A percentile compares a stretch with the other conserved stretches of the same genome.
These are phyloP conservation scores for Orthosia gracilis DNA, from an alignment of 2,888 invertebrate genomes.

Conservation along the genomic window DNA sequence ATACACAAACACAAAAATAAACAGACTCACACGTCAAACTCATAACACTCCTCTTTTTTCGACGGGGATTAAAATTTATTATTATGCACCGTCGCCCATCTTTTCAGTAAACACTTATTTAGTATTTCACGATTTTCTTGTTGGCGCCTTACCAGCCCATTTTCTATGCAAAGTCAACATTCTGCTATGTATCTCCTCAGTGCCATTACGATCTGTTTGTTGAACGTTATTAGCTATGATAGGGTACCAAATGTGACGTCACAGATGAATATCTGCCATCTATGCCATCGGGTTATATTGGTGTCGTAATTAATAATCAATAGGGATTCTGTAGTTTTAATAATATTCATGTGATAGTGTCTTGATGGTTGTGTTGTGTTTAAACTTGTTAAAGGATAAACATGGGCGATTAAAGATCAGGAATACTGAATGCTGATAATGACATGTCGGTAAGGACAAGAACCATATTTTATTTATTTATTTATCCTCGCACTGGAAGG, in stretches of 20 bases:
- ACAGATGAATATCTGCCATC: constrained; percentile 45
- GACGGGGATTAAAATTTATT: too few relatives aligned
- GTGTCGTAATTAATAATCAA: constrained; percentile 53
- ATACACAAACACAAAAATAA: too few relatives aligned
- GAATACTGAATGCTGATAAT: too few relatives aligned
- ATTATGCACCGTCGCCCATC: too few relatives aligned
- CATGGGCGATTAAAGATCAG: not conserved
- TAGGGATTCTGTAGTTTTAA: constrained; percentile 1
- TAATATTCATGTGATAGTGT: not conserved
- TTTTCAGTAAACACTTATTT: too few relatives aligned
- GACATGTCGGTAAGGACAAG: too few relatives aligned
- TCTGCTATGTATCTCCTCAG: not conserved
- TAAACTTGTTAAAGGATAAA: not conserved
- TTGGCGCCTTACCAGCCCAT: too few relatives aligned
- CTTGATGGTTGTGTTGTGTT: not conserved
- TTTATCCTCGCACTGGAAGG: too few relatives aligned
- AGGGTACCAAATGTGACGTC: constrained; percentile 60
- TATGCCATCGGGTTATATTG: constrained; percentile 46
- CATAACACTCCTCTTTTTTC: too few relatives aligned
- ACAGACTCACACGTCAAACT: too few relatives aligned
- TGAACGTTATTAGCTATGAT: constrained; percentile 61
- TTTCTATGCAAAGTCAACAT: not conserved
- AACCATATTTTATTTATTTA: too few relatives aligned
- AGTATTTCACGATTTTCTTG: too few relatives aligned
- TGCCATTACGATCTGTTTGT: constrained; percentile 61